A percentile compares a stretch with the other conserved stretches of the same genome.
Evolutionary conservation across 1,140 invertebrate species (phyloP).

Genomic region (Homarus americanus): DNA sequence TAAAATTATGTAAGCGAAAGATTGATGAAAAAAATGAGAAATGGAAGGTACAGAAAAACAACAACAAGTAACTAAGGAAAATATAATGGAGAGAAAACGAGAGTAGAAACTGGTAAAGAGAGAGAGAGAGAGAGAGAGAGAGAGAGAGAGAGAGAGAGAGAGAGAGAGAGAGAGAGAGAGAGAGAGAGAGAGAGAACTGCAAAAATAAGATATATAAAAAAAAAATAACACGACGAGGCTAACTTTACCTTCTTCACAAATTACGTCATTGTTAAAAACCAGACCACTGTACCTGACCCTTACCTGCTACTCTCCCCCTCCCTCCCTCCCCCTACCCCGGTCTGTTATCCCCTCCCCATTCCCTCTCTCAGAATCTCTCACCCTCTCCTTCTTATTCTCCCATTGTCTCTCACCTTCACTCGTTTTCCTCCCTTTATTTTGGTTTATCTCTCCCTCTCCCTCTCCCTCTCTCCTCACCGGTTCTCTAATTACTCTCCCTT

Average conservation of each 20-base stretch:
- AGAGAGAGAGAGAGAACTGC: not conserved
- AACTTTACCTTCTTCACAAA: not conserved
- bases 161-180: conserved; percentile 15
- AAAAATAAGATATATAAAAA: too few species aligned
- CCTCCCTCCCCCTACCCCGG: not conserved
- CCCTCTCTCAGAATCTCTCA: not conserved
- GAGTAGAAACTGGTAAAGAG: not conserved
- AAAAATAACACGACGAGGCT: too few species aligned
- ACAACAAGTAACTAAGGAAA: too few species aligned
- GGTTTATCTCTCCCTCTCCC: too few species aligned
- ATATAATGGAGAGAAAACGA: not conserved
- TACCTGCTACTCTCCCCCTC: not conserved
- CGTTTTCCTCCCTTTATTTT: too few species aligned
- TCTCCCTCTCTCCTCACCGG: too few species aligned
- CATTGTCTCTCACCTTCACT: too few species aligned
- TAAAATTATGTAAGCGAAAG: too few species aligned
- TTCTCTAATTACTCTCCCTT: too few species aligned
- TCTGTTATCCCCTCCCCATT: not conserved
- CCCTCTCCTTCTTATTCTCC: not conserved
- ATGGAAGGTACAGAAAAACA: too few species aligned
- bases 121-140: conserved; percentile 3
- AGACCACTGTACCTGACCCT: not conserved
- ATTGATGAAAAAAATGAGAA: too few species aligned
- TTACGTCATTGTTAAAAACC: not conserved
- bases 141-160: conserved; percentile 19